Conservation (phyloP, 2,797 vertebrate species). For the Enteromius argenteus region DNA sequence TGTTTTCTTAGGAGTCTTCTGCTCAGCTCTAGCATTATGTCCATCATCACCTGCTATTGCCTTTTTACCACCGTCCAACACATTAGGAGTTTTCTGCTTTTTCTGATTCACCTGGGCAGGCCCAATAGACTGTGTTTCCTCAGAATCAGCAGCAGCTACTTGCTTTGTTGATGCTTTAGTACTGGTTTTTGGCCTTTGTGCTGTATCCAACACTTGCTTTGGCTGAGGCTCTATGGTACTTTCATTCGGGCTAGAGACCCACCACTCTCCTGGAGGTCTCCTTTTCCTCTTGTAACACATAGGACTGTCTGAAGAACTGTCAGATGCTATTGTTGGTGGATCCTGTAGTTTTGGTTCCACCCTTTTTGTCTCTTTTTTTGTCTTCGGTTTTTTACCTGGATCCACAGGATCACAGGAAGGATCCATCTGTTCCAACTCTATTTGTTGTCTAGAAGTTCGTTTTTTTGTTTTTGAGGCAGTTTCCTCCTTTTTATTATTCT, state of each 20-base stretch:
- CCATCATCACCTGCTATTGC: conserved; percentile 14
- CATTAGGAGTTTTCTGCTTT: conserved; percentile 29
- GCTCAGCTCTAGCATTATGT: background rate
- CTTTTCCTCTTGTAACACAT: conserved; percentile 65
- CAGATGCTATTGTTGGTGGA: conserved; percentile 3
- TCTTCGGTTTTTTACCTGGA: conserved; percentile 30
- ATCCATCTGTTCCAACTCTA: background rate
- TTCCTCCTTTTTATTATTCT: conserved; percentile 40
- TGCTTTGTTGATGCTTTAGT: conserved; percentile 49
- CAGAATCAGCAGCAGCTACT: background rate
- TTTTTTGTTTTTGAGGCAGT: conserved; percentile 21
- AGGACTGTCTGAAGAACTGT: conserved; percentile 46
- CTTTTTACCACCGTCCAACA: conserved; percentile 48
- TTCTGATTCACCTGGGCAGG: conserved; percentile 35
- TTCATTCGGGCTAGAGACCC: conserved; percentile 56
- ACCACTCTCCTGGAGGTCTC: conserved; percentile 67
- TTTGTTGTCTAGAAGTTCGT: conserved; percentile 39
- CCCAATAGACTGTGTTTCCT: background rate
- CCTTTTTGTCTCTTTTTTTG: conserved; percentile 21
- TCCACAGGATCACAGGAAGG: conserved; percentile 30
- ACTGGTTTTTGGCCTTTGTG: conserved; percentile 44
- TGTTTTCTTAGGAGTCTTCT: conserved; percentile 29
- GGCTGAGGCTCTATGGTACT: conserved; percentile 40
- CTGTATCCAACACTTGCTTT: background rate
- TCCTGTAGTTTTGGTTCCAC: conserved; percentile 19